phyloP scores from a whole-genome alignment of 1,140 invertebrate genomes.

The Manduca sexta region DNA sequence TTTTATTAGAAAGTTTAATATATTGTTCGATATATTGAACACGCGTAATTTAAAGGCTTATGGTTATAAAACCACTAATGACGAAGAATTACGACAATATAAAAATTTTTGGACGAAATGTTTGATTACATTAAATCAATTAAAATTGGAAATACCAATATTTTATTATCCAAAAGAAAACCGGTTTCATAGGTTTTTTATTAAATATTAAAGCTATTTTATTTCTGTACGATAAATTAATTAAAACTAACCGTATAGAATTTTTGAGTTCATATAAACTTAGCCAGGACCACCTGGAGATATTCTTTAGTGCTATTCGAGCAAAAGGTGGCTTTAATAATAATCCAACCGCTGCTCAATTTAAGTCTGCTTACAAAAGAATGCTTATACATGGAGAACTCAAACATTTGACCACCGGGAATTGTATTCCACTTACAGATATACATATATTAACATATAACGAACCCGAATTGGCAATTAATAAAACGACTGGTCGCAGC shows the following conservation, averaged over 20 bases:
- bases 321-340: constrained; percentile 15
- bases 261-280: constrained; percentile 15
- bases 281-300: constrained; percentile 20
- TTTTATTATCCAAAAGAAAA: no score
- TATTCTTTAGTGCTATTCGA: constrained; percentile 19
- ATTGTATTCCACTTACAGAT: constrained; percentile 12
- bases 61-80: no score
- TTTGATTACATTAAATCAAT: no score
- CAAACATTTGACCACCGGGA: constrained; percentile 9
- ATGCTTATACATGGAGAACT: constrained; percentile 11
- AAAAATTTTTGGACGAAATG: no score
- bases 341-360: constrained; percentile 20
- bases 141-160: no score
- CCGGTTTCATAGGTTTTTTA: constrained; percentile 7
- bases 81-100: no score
- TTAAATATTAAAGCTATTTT: constrained; percentile 8
- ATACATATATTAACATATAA: constrained; percentile 10
- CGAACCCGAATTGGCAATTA: constrained; percentile 2
- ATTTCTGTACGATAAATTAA: constrained; percentile 11
- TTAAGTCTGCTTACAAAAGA: constrained; percentile 14
- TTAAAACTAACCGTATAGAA: neutral
- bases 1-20: constrained; percentile 11
- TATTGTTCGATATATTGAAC: neutral
- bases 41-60: no score
- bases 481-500: constrained; percentile 1